A percentile compares a stretch with the other conserved stretches of the same genome.
Evolutionary conservation across 2,113 vertebrate genomes (phyloP).

Genomic region (Pachyramphus minor): DNA sequence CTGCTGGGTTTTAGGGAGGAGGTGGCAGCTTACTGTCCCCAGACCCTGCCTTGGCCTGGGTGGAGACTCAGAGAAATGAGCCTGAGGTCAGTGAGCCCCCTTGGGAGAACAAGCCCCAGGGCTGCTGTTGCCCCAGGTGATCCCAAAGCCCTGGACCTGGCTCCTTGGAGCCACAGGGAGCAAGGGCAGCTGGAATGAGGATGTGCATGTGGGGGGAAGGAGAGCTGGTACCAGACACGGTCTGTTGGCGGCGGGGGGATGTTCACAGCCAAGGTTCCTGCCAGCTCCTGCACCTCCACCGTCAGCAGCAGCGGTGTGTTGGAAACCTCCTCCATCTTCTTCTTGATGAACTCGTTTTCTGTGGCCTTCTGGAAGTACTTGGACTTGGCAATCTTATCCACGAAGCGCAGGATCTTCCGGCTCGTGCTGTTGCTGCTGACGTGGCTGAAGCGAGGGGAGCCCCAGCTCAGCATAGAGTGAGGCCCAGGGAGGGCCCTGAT

Average conservation of each 20-base stretch:
- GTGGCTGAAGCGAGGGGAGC: background rate
- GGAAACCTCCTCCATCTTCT: conserved; percentile 90
- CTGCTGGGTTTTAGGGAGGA: background rate
- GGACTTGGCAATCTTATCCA: conserved; percentile 89
- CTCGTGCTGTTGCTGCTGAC: conserved; percentile 76
- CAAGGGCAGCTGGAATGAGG: background rate
- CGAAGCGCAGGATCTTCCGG: conserved; percentile 83
- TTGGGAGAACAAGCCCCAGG: background rate
- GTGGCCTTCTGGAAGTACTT: conserved; percentile 89
- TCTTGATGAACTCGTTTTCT: conserved; percentile 88
- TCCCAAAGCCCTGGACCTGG: background rate
- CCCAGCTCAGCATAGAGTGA: background rate
- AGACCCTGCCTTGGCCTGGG: background rate
- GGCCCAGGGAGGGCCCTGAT: background rate
- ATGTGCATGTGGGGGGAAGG: background rate
- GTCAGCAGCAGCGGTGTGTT: conserved; percentile 86
- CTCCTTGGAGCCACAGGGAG: background rate
- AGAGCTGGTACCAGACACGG: conserved; percentile 81
- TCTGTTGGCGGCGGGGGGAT: conserved; percentile 85
- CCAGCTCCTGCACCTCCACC: conserved; percentile 85
- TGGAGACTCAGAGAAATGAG: background rate
- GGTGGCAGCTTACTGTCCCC: background rate
- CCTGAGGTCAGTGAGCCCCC: background rate
- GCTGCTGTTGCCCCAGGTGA: background rate
- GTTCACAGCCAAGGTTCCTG: conserved; percentile 81